A percentile compares a stretch with the other conserved stretches of the same genome.
These are phyloP conservation scores for Cephalopachus bancanus DNA, from an alignment of 2,797 vertebrate species.

Conservation along the genomic window DNA sequence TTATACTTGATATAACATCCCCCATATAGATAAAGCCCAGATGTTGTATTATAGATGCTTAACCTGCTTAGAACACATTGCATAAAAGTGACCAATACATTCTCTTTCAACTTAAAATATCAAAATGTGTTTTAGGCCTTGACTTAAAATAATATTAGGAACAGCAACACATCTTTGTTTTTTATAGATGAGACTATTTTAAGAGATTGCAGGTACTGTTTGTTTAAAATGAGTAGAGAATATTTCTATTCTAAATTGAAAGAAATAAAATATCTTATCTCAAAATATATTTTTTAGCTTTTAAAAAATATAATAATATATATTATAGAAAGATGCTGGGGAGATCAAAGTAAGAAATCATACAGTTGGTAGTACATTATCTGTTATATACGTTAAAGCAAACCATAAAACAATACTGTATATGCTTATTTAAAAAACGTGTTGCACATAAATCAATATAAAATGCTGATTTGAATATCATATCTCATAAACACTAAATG, in stretches of 20 bases:
- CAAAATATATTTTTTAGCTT: too few species aligned
- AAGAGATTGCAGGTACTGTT: background rate
- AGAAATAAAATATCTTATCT: too few species aligned
- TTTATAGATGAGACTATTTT: background rate
- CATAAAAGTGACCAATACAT: background rate
- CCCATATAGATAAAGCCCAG: background rate
- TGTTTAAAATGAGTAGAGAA: background rate
- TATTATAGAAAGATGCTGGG: constrained; percentile 37
- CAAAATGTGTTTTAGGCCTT: background rate
- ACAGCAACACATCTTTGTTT: background rate
- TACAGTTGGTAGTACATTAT: background rate
- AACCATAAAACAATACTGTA: background rate
- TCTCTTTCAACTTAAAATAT: background rate
- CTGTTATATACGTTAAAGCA: constrained; percentile 51
- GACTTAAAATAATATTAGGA: background rate
- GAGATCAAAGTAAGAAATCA: constrained; percentile 27
- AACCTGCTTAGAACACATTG: background rate
- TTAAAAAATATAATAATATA: background rate
- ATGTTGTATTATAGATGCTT: background rate
- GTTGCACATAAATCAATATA: background rate
- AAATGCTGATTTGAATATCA: background rate
- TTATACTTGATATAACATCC: background rate
- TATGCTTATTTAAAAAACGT: background rate
- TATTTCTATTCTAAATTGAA: background rate
- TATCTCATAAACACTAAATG: background rate